Base-by-base conservation (phyloP, 2,797 vertebrate species). In the Lepilemur septentrionalis region DNA sequence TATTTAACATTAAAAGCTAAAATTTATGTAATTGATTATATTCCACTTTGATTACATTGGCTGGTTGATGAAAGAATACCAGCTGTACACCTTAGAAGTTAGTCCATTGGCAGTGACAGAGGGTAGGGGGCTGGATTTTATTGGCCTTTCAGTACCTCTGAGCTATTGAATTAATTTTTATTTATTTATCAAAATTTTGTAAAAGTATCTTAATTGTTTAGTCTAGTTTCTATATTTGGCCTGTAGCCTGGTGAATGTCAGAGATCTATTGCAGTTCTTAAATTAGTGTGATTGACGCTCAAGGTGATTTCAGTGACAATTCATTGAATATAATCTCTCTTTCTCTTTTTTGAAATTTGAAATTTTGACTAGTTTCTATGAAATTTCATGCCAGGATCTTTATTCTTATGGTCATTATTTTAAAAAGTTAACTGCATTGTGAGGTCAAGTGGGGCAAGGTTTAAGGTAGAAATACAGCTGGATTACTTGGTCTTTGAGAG, bases 31-130 rank as follows among this genome's bases (percentile, higher is more conserved):
- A 59, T 69, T 67, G 4, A 30, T 88, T 69, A 22, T 69, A 63
- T 93, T 75, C 32, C 17, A 18, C 69, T 88, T 93, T 96, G 52
- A 6, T 92, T 52, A 82, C 52, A 20, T 20, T 78, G 30, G 28
- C 25, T 72, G 28, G 50, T 17, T 38, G 17, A 38, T 78, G 4
- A 13, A 89, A 46, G 32, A 61, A 59, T 75, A 76, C 17, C 13
- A 14, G 32, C 22, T 25, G 35, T 11, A n/a, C 1, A 13, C 17
- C 50, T 84, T 18, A 69, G 13, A 92, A 89, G 25, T 35, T 59
- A 75, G 22, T 82, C n/a, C 5, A 65, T 14, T 18, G 73, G 22
- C 10, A 25, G n/a, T 57, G 67, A 8, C n/a, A 73, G 25, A 96
- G 22, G 3, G 10, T 32, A 41, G 30, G 23, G 6, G 5, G 10